Base-by-base conservation (phyloP, 2,113 vertebrate species). In the Siniperca chuatsi region DNA sequence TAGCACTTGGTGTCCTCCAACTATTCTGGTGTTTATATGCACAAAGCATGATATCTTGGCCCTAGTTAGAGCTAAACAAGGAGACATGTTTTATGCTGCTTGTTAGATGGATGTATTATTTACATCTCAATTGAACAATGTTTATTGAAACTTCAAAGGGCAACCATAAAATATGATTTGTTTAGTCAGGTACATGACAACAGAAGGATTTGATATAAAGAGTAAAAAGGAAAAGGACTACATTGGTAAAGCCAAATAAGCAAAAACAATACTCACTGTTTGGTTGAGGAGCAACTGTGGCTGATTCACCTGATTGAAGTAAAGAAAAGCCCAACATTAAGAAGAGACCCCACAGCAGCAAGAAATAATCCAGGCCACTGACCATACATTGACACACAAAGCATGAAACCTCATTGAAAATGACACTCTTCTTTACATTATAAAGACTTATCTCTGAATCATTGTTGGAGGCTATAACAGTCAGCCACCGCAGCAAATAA, bases 1-100 rank as follows among this genome's bases (percentile, higher is more conserved):
- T 88, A 95, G 95, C 61, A 97, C 96, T 88, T 95, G 95, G 89
- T 96, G 97, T 85, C 98, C 98, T 67, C 98, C 98, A 44, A 99
- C 97, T 88, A 99, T 98, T 90, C 98, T 94, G 72, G 94, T 96
- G 83, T 89, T 93, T 78, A 94, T 95, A 50, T 95, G 95, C 40
- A 93, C 91, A 78, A 95, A 95, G 87, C 95, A 96, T 0, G 94
- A 94, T 6, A 91, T 91, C 91, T 92, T 94, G 25, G 87, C 70
- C 25, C 69, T 74, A 6, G 70, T 73, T 13, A 35, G 21, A 83
- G 50, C 91, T 92, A 54, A 79, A 86, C 2, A 61, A 61, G 48
- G 57, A 84, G 69, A 86, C 20, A 84, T 35, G 4, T n/a, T 75
- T 62, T 9, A 84, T 25, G 29, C n/a, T 40, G 48, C 46, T 64